Base-by-base conservation (phyloP, 2,888 invertebrate species). In the Cryptops parisi region DNA sequence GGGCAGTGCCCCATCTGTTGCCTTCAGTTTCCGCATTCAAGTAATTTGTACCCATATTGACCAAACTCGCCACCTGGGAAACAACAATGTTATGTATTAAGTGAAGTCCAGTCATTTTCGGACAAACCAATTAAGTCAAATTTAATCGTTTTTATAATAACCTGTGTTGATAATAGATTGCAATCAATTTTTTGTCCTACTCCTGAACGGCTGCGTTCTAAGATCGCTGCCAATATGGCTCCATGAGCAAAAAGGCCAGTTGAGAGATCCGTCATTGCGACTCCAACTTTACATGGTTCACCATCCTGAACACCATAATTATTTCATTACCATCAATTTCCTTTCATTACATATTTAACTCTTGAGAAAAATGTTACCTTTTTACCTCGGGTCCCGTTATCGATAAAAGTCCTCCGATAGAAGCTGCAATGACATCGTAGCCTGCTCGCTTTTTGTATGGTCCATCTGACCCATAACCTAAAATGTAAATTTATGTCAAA, bases 201-300 rank as follows among this genome's bases (percentile, higher is more conserved):
- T 0, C 86, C 84, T 0, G 88, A 89, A 61, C 77, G 78, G 6
- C 76, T 68, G 50, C 89, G 74, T 63, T 89, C 79, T 56, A 87
- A 70, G 3, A 97, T 69, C 0, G 94, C 94, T 0, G 94, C 87
- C 74, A 94, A 74, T 57, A 96, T 91, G 1, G 96, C 90, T 17
- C 93, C 91, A 66, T 91, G 89, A 1, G 93, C 90, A 67, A 89
- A 94, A 2, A 97, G 73, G 0, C 96, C 96, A 0, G 96, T 94
- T 0, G 90, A 81, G 50, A 96, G 64, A 69, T 97, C 96, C 0
- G 90, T 93, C 62, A 93, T 78, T 1, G 96, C 90, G 1, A 94
- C 88, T 12, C 94, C 96, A 15, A 83, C 81, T 70, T 94, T 93
- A 57, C 84, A 84, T 0, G 96, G 94, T 40, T 80, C 81, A 0